Evolutionary conservation across 2,888 invertebrate genomes (phyloP), one percentile per base, ranked within the genome.

Genomic region (Endomychus coccineus): DNA sequence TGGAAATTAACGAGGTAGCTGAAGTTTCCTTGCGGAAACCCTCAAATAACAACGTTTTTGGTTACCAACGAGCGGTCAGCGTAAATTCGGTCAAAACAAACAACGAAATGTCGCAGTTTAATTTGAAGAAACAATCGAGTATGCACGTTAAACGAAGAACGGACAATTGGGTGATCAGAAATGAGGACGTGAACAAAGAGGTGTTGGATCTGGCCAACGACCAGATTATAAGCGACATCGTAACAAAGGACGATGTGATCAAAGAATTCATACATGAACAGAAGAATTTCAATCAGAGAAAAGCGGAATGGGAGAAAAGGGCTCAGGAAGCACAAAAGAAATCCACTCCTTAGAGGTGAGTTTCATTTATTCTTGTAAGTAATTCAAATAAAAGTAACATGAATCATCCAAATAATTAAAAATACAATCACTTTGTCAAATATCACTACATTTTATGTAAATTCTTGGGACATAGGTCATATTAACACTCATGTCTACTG

Each of bases 241-340:
- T 3, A 6, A 44, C 16, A 25, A 40, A 3, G 38, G 41, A 36
- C 24, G 34, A 37, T 46, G 38, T 17, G 9, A 36, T 30, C 24
- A 40, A n/a, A 7, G 45, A 45, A 9, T 16, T 59, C 35, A 56
- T 60, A 16, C 73, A 74, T 25, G 72, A 74, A 56, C 79, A 80
- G 52, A 82, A 82, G 56, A 79, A 82, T 41, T 83, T 84, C 45
- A 74, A 80, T 58, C 82, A 83, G 55, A 73, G 82, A 55, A 72
- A 79, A 38, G 83, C 83, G 4, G 81, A 83, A 56, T 84, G 84
- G 84, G 84, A 84, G 61, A 74, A 81, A 51, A 69, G 83, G 48
- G 81, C 82, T 21, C 80, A 82, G 64, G 79, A 80, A 64, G 80
- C 75, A 51, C 73, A 75, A 68, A 75, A 73, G 67, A 76, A 76